Evolutionary conservation across 2,113 vertebrate species (phyloP), one percentile per base, ranked within the genome.

Genomic region (Cygnus buccinator): DNA sequence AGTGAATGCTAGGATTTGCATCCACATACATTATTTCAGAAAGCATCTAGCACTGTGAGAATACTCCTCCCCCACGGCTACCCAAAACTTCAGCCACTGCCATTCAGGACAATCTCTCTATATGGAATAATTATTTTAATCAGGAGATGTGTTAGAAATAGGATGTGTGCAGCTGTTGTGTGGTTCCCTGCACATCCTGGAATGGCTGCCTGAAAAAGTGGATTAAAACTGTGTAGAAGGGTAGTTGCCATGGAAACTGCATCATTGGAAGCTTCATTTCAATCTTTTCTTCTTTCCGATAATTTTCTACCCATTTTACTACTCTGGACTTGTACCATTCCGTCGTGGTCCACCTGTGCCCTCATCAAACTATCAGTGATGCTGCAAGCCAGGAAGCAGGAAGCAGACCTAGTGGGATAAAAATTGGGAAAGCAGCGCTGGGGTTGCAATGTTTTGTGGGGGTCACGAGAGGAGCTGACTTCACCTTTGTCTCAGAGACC

Each of bases 231-330:
- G 62, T 78, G 91, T 92, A 62, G 92, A 92, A 89, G 96, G 95
- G 94, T 82, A 95, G 95, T 97, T 95, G 86, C 59, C 84, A 94
- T 95, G 66, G 95, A 79, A 96, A 97, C 95, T 43, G 62, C 74
- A 82, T 95, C 80, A 66, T 0, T 84, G 89, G 62, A 82, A 92
- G 84, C 77, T 93, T 95, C 28, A 70, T 91, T 92, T 93, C 44
- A 92, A 65, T 72, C 61, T 92, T 93, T 78, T 75, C 37, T 84
- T 89, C 68, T 22, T 87, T 73, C 58, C 92, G 89, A 65, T 85
- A 35, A 66, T 87, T 94, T 96, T 79, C 54, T 75, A 61, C 76
- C 83, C 65, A 46, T 84, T 95, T 94, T 75, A 44, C 35, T n/a
- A 31, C 72, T 86, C 48, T 62, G 39, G 81, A 39, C 48, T 89